phyloP scores from a whole-genome alignment of 2,113 vertebrate species.

The Phaethon lepturus region DNA sequence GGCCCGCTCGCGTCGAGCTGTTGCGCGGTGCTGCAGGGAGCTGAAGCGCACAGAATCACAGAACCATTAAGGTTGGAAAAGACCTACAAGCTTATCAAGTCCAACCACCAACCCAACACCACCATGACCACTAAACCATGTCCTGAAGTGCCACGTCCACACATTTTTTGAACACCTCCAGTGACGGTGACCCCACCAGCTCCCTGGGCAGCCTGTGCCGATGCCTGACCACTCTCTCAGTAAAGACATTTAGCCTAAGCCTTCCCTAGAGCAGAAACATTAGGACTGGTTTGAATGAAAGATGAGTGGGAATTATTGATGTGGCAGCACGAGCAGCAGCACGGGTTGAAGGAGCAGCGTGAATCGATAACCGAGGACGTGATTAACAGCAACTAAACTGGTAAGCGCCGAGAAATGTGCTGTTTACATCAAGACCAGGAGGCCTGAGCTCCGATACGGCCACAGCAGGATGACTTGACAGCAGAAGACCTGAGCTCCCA shows the following conservation, averaged over 20 bases:
- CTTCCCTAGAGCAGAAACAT: neutral
- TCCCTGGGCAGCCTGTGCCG: too few relatives aligned
- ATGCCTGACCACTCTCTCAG: too few relatives aligned
- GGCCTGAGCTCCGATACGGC: neutral
- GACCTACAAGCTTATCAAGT: too few relatives aligned
- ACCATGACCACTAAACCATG: too few relatives aligned
- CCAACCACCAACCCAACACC: too few relatives aligned
- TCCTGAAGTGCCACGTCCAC: too few relatives aligned
- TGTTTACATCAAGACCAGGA: neutral
- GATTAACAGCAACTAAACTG: neutral
- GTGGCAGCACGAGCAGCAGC: neutral
- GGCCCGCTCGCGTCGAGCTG: accelerated
- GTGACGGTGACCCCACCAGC: too few relatives aligned
- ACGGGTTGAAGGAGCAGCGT: neutral
- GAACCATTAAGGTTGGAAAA: too few relatives aligned
- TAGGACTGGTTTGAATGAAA: neutral
- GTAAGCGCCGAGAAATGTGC: slow-evolving; percentile 30
- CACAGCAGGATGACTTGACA: neutral
- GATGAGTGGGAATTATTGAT: neutral
- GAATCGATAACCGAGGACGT: neutral
- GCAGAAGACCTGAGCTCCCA: neutral
- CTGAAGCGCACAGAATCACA: neutral
- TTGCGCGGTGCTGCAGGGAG: neutral
- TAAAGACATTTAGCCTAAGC: too few relatives aligned
- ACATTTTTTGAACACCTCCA: too few relatives aligned